Conservation (phyloP, 2,888 invertebrate genomes). For the Ochlodes sylvanus region DNA sequence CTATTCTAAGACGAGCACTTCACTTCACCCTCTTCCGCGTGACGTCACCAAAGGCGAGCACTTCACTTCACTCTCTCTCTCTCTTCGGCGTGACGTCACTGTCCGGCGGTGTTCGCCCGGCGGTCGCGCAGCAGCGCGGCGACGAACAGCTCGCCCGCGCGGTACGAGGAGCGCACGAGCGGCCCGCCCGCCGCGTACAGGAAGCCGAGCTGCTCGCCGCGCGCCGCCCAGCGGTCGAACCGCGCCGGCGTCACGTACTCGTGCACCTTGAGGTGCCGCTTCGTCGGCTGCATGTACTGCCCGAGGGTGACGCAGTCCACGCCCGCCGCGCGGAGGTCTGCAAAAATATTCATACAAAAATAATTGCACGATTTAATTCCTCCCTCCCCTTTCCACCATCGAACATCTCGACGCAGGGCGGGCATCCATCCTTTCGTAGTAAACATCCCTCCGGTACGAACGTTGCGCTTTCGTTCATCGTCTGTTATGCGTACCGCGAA, state of each 20-base stretch:
- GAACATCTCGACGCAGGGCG: too few relatives aligned
- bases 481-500: too few relatives aligned
- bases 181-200: conserved; percentile 99
- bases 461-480: too few relatives aligned
- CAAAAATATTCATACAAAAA: too few relatives aligned
- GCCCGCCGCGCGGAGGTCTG: conserved; percentile 91
- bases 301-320: conserved; percentile 99
- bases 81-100: neutral
- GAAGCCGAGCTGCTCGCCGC: conserved; percentile 95
- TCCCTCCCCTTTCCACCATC: too few relatives aligned
- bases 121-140: conserved; percentile 90
- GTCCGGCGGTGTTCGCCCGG: conserved; percentile 64
- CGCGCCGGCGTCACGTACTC: conserved; percentile 99
- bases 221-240: conserved; percentile 93
- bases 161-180: conserved; percentile 97
- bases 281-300: conserved; percentile 99
- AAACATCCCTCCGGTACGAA: too few relatives aligned
- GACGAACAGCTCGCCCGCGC: conserved; percentile 98
- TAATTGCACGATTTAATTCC: too few relatives aligned
- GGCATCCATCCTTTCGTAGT: too few relatives aligned
- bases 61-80: too few relatives aligned
- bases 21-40: too few relatives aligned
- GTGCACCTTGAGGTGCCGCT: conserved; percentile 95
- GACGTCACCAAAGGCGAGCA: too few relatives aligned
- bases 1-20: too few relatives aligned